These are phyloP conservation scores for Callaeas wilsoni DNA, from an alignment of 2,113 vertebrate species.

Conservation along the genomic window DNA sequence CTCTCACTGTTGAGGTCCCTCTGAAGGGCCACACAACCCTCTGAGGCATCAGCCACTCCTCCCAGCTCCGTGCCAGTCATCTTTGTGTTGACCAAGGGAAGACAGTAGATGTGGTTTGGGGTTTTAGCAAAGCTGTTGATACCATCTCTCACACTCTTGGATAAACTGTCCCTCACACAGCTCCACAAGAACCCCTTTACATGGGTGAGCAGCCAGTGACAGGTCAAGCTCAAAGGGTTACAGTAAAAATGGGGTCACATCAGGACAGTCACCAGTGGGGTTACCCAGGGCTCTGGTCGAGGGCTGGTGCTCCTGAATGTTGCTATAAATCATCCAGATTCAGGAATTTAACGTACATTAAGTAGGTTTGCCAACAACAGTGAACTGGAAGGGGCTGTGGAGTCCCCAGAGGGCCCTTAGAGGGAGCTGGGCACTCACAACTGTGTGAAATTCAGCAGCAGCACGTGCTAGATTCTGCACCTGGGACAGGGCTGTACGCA, in stretches of 20 bases:
- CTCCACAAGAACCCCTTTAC: neutral
- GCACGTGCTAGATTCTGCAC: neutral
- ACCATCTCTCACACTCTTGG: too few relatives aligned
- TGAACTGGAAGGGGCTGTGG: neutral
- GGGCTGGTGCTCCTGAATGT: neutral
- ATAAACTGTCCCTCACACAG: neutral
- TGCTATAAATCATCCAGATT: neutral
- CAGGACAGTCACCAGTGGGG: neutral
- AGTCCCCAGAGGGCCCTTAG: neutral
- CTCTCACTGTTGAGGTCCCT: rapidly evolving
- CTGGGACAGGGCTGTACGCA: neutral
- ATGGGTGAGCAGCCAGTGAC: neutral
- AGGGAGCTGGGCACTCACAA: neutral
- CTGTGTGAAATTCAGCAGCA: neutral
- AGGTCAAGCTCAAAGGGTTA: neutral
- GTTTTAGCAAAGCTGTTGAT: neutral
- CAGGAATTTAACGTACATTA: neutral
- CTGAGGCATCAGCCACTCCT: neutral
- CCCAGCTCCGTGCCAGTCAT: neutral
- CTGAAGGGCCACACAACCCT: neutral
- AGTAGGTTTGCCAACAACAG: neutral
- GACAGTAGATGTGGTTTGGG: neutral
- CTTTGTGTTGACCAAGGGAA: neutral
- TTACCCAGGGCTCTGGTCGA: neutral
- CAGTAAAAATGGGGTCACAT: neutral